Evolutionary conservation across 2,113 vertebrate genomes (phyloP).

Genomic region (Martes martes): DNA sequence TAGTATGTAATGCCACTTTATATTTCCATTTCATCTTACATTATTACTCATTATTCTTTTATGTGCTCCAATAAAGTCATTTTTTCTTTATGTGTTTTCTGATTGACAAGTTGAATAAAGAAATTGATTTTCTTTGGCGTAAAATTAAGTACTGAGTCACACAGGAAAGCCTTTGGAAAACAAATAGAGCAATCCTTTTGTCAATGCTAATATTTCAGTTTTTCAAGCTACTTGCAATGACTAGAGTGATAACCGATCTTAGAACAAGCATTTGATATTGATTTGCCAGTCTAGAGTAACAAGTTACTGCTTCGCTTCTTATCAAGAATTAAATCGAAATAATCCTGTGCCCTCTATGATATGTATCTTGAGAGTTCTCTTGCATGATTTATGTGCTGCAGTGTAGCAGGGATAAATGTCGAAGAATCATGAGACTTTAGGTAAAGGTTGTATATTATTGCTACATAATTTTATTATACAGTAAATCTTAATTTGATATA

Average conservation of each 20-base stretch:
- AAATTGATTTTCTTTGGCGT: slow-evolving; percentile 66
- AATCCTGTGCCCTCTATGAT: slow-evolving; percentile 44
- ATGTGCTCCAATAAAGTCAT: slow-evolving; percentile 26
- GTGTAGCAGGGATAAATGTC: slow-evolving; percentile 2
- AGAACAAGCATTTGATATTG: slow-evolving; percentile 70
- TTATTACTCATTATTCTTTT: slow-evolving; percentile 16
- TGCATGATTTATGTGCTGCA: slow-evolving; percentile 22
- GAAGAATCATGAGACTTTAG: slow-evolving; percentile 27
- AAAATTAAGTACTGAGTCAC: slow-evolving; percentile 56
- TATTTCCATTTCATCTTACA: not conserved
- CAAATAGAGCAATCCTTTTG: slow-evolving; percentile 58
- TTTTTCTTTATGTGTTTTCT: slow-evolving; percentile 57
- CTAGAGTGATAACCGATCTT: slow-evolving; percentile 60
- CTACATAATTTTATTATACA: slow-evolving; percentile 40
- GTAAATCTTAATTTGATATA: slow-evolving; percentile 69
- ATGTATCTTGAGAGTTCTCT: slow-evolving; percentile 23
- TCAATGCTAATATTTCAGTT: slow-evolving; percentile 54
- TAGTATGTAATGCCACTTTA: not conserved
- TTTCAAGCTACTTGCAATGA: slow-evolving; percentile 46
- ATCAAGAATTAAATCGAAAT: slow-evolving; percentile 69
- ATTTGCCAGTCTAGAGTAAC: slow-evolving; percentile 64
- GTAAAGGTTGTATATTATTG: slow-evolving; percentile 31
- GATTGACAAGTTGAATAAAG: slow-evolving; percentile 63
- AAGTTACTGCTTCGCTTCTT: slow-evolving; percentile 62
- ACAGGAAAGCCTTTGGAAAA: slow-evolving; percentile 61